Evolutionary conservation across 2,888 invertebrate genomes (phyloP).

Genomic region (Encarsia formosa): DNA sequence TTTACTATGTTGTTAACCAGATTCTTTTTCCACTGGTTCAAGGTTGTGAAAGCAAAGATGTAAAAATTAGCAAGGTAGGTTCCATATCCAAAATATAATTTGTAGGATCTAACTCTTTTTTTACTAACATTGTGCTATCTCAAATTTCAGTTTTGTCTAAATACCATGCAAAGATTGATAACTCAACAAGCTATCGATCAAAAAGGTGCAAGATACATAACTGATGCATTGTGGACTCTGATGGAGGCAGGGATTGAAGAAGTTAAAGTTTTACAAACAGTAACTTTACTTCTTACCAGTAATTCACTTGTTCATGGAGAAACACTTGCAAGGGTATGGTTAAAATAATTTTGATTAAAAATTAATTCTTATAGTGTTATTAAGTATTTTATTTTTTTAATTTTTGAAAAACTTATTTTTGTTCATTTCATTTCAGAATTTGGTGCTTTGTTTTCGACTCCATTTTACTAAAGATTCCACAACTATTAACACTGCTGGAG

Average conservation of each 20-base stretch:
- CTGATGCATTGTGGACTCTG: constrained; percentile 87
- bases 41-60: constrained; percentile 95
- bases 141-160: constrained; percentile 74
- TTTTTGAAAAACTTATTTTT: too few species aligned
- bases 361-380: too few species aligned
- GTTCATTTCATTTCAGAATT: constrained; percentile 72
- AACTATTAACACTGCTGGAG: constrained; percentile 95
- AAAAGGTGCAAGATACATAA: constrained; percentile 89
- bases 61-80: constrained; percentile 87
- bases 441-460: constrained; percentile 94
- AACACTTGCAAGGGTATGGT: constrained; percentile 80
- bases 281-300: constrained; percentile 91
- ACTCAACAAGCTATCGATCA: constrained; percentile 84
- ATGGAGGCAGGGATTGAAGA: constrained; percentile 95
- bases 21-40: constrained; percentile 94
- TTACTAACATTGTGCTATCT: background rate
- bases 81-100: too few species aligned
- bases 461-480: constrained; percentile 92
- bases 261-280: constrained; percentile 92
- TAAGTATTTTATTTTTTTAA: too few species aligned
- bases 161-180: constrained; percentile 90
- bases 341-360: constrained; percentile 11
- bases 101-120: too few species aligned
- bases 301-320: constrained; percentile 93
- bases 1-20: constrained; percentile 87